These are phyloP conservation scores for Oithona nana DNA, from an alignment of 2,888 invertebrate genomes.

Conservation along the genomic window DNA sequence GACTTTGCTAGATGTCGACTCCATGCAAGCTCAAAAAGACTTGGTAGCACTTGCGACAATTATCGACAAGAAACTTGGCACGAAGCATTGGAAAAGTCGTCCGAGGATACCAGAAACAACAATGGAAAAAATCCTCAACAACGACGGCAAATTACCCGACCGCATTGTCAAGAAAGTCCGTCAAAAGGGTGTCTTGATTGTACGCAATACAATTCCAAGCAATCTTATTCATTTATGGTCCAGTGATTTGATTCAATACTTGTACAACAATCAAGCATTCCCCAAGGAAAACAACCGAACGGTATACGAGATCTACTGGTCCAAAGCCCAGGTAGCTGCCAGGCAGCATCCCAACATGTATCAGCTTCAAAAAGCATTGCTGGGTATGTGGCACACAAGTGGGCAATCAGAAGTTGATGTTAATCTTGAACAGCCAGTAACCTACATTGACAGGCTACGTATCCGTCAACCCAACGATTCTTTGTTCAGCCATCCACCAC, in stretches of 20 bases:
- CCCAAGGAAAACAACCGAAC: not conserved
- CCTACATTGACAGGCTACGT: not conserved
- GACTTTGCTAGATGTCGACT: no score
- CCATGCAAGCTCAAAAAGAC: not conserved
- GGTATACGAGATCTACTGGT: constrained; percentile 6
- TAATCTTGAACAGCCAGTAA: not conserved
- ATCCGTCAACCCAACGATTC: constrained; percentile 5
- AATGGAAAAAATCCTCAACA: not conserved
- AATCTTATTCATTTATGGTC: not conserved
- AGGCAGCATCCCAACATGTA: constrained; percentile 1
- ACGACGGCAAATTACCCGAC: not conserved
- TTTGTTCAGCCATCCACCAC: not conserved
- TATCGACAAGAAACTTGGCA: not conserved
- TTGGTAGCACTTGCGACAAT: no score
- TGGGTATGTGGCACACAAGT: not conserved
- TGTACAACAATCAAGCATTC: not conserved
- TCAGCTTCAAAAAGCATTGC: not conserved
- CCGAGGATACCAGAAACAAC: not conserved
- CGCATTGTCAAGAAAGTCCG: not conserved
- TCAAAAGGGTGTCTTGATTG: not conserved
- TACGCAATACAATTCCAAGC: not conserved
- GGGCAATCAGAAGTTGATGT: not conserved
- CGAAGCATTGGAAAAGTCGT: not conserved
- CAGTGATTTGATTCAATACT: not conserved
- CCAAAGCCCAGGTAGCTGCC: not conserved